Conservation (phyloP, 1,140 invertebrate species). For the Nomia melanderi region DNA sequence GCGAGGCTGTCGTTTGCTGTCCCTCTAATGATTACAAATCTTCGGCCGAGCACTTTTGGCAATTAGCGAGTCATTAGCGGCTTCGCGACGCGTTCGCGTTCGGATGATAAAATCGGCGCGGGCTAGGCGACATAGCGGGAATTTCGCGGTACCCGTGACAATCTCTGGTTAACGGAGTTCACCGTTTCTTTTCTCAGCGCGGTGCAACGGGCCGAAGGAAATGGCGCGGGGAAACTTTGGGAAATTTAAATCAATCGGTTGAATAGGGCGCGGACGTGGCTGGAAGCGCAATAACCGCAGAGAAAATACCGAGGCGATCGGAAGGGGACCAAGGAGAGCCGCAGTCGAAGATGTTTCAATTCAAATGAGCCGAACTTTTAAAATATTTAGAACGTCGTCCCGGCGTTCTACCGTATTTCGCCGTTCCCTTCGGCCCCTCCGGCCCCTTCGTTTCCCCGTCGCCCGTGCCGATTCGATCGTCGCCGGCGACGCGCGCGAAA, state of each 20-base stretch:
- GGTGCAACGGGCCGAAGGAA: no score
- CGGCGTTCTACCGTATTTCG: slow-evolving; percentile 28
- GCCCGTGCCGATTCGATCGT: slow-evolving; percentile 35
- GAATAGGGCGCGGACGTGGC: slow-evolving; percentile 38
- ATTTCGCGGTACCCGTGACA: neutral
- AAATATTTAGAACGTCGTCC: slow-evolving; percentile 68
- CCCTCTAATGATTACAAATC: slow-evolving; percentile 51
- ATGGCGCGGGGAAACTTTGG: slow-evolving; percentile 54
- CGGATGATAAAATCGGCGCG: slow-evolving; percentile 1
- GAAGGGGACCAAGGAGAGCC: slow-evolving; percentile 24
- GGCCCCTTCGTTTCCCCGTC: neutral
- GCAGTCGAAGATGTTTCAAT: slow-evolving; percentile 67
- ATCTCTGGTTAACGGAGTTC: slow-evolving; percentile 15
- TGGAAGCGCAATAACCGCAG: slow-evolving; percentile 59
- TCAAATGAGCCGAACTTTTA: slow-evolving; percentile 72
- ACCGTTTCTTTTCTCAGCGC: no score
- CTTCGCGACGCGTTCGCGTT: neutral
- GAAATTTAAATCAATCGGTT: slow-evolving; percentile 68
- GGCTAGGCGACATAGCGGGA: neutral
- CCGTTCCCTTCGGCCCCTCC: neutral
- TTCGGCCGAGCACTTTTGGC: slow-evolving; percentile 34
- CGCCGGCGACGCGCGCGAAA: slow-evolving; percentile 51
- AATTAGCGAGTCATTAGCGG: slow-evolving; percentile 50
- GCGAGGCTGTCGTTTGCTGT: slow-evolving; percentile 43
- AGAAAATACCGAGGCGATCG: slow-evolving; percentile 53